phyloP scores from a whole-genome alignment of 2,797 vertebrate species.

The Cyprinodon diabolis region DNA sequence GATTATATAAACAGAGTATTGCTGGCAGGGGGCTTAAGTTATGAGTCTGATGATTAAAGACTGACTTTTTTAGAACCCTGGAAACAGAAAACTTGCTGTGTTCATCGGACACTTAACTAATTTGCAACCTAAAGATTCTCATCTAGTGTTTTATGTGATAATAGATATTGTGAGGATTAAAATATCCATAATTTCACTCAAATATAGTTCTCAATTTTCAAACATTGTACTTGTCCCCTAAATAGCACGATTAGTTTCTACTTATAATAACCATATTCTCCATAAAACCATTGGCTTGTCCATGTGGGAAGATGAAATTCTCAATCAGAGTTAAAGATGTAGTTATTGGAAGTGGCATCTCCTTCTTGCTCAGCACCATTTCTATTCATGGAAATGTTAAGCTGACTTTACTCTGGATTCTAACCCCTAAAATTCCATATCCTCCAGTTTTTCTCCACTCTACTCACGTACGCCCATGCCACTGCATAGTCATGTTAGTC shows the following conservation, averaged over 20 bases:
- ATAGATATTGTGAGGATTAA: background rate
- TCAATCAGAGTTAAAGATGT: background rate
- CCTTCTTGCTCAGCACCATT: background rate
- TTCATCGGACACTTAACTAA: background rate
- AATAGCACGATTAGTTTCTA: background rate
- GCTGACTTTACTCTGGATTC: too few species aligned
- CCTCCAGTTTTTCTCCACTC: too few species aligned
- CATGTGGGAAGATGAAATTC: background rate
- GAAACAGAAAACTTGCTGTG: background rate
- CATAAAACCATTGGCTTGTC: background rate
- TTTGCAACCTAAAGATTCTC: background rate
- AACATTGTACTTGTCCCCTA: background rate
- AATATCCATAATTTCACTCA: background rate
- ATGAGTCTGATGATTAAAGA: slow-evolving; percentile 15
- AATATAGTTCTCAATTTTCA: background rate
- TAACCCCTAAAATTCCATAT: too few species aligned
- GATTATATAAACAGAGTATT: slow-evolving; percentile 39
- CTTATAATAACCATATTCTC: background rate
- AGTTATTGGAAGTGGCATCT: background rate
- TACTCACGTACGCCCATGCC: too few species aligned
- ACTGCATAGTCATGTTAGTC: too few species aligned
- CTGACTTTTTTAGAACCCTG: background rate
- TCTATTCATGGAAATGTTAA: background rate
- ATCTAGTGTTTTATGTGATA: background rate
- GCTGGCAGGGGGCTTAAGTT: slow-evolving; percentile 37